Conservation (phyloP, 2,113 vertebrate genomes). For the Macroglossus sobrinus region DNA sequence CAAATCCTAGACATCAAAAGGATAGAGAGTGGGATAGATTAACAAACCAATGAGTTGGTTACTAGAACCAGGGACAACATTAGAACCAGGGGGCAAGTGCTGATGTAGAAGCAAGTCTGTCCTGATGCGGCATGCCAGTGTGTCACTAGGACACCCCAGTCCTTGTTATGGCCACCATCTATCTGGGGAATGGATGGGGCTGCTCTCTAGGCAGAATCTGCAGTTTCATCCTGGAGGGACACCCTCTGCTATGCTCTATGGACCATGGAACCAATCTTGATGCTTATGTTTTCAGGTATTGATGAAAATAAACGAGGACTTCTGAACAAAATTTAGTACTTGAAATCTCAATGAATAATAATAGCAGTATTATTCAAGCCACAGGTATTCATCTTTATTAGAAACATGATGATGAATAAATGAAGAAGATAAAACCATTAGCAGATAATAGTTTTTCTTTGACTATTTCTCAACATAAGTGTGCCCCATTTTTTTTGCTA, state of each 20-base stretch:
- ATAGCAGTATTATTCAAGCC: neutral
- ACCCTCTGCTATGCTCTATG: neutral
- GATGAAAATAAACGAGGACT: neutral
- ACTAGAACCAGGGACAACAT: no score
- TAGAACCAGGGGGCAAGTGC: neutral
- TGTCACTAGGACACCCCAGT: neutral
- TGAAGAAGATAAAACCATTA: neutral
- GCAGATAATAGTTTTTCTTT: neutral
- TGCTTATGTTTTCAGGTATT: neutral
- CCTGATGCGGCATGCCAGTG: fast-evolving
- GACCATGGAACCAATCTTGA: neutral
- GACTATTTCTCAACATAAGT: neutral
- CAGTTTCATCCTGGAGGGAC: fast-evolving
- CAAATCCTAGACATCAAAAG: neutral
- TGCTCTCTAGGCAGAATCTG: neutral
- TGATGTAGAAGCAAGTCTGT: neutral
- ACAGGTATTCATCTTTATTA: neutral
- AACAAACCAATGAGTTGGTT: neutral
- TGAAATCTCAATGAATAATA: neutral
- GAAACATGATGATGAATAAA: neutral
- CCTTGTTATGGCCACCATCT: fast-evolving
- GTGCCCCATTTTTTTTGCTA: neutral
- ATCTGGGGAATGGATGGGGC: fast-evolving
- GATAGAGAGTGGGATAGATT: neutral
- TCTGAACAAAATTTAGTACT: neutral